A percentile compares a stretch with the other conserved stretches of the same genome.
Evolutionary conservation across 1,140 invertebrate genomes (phyloP).

Genomic region (Drosophila kikkawai): DNA sequence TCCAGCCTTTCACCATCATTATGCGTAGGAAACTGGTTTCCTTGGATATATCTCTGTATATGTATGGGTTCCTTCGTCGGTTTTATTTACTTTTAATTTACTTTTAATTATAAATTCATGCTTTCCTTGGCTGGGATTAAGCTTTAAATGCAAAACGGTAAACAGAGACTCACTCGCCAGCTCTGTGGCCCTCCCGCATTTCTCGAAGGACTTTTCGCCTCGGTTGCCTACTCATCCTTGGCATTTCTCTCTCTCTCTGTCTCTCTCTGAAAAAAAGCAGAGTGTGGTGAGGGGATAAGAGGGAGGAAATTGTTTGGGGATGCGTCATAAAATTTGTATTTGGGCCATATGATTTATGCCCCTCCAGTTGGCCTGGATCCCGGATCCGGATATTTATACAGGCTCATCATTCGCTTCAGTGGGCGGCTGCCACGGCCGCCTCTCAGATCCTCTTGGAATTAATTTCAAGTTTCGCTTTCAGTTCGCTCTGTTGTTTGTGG

Average conservation of each 20-base stretch:
- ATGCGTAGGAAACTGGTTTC: constrained; percentile 21
- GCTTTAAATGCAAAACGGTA: constrained; percentile 78
- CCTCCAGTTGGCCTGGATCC: constrained; percentile 29
- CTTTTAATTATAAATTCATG: constrained; percentile 83
- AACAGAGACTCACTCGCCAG: constrained; percentile 43
- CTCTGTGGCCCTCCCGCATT: neutral
- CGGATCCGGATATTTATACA: constrained; percentile 51
- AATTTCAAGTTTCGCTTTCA: constrained; percentile 79
- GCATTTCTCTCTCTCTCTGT: constrained; percentile 18
- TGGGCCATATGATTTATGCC: constrained; percentile 68
- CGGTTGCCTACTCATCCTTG: constrained; percentile 3
- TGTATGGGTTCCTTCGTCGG: constrained; percentile 29
- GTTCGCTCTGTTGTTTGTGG: constrained; percentile 44
- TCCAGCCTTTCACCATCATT: constrained; percentile 7
- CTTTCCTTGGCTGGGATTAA: constrained; percentile 77
- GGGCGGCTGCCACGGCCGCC: neutral
- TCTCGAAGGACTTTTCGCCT: constrained; percentile 28
- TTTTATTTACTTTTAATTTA: constrained; percentile 84
- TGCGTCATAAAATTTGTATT: constrained; percentile 71
- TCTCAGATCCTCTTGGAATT: constrained; percentile 48
- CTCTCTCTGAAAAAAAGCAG: constrained; percentile 2
- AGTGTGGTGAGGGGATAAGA: neutral
- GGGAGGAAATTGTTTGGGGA: constrained; percentile 54
- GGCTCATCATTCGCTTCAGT: constrained; percentile 60
- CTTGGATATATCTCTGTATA: constrained; percentile 25